A percentile compares a stretch with the other conserved stretches of the same genome.
Conservation (phyloP, 35 echinoderm and acorn worm genomes). For the Ophiothrix spiculata region DNA sequence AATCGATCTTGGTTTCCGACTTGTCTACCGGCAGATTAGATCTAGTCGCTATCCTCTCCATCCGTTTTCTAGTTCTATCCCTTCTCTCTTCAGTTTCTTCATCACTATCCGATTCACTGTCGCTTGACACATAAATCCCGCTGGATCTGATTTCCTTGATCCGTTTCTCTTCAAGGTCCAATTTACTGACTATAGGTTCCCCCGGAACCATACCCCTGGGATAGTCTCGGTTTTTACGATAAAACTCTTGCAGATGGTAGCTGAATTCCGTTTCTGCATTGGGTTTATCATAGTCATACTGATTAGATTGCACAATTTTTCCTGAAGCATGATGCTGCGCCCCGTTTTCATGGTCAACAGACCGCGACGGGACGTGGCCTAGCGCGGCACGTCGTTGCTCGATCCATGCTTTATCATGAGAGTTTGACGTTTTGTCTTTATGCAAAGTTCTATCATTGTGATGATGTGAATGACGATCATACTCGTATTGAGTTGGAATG, state of each 20-base stretch:
- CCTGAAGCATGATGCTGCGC: background rate
- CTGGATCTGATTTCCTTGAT: constrained; percentile 47
- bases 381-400: constrained; percentile 4
- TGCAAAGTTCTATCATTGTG: constrained; percentile 18
- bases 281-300: constrained; percentile 76
- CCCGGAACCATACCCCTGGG: constrained; percentile 1
- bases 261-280: constrained; percentile 76
- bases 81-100: constrained; percentile 79
- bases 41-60: constrained; percentile 62
- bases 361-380: constrained; percentile 6
- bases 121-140: constrained; percentile 86
- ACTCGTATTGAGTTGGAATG: constrained; percentile 64
- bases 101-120: constrained; percentile 94
- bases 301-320: constrained; percentile 33
- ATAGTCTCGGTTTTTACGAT: constrained; percentile 56
- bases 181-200: constrained; percentile 64
- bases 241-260: constrained; percentile 70
- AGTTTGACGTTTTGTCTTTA: constrained; percentile 25
- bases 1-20: constrained; percentile 66
- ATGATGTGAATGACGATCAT: constrained; percentile 38
- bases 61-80: constrained; percentile 67
- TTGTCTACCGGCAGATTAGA: constrained; percentile 70
- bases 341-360: background rate
- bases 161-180: constrained; percentile 85
- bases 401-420: constrained; percentile 18